Conservation (phyloP, 2,888 invertebrate genomes). For the Crossocerus cetratus region DNA sequence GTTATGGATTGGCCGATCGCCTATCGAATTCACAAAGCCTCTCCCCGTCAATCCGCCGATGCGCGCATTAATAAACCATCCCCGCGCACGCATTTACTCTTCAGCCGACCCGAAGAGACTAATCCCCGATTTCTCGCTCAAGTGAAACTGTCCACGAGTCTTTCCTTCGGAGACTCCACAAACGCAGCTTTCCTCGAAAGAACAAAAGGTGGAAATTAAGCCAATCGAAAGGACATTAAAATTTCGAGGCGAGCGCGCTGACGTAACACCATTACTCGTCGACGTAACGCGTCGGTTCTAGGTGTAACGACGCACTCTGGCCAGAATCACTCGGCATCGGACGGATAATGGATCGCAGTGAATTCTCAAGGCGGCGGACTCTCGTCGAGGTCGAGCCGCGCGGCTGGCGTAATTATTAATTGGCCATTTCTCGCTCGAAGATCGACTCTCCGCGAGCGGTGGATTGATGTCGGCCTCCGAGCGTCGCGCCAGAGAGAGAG, state of each 20-base stretch:
- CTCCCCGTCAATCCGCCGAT: no score
- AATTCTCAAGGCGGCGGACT: slow-evolving; percentile 1
- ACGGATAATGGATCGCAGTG: neutral
- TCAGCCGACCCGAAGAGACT: no score
- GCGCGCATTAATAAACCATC: no score
- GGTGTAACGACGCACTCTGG: neutral
- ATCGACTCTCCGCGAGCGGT: neutral
- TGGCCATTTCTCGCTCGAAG: slow-evolving; percentile 9
- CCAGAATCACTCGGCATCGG: neutral
- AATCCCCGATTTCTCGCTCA: no score
- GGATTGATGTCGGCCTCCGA: neutral
- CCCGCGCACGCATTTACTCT: no score
- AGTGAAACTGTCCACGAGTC: no score
- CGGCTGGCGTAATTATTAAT: neutral
- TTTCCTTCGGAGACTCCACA: no score
- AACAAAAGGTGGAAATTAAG: no score
- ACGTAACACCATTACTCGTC: neutral
- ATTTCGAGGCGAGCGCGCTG: neutral
- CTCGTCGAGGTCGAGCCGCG: neutral
- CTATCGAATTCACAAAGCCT: no score
- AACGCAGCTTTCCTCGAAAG: no score
- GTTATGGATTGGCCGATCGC: no score
- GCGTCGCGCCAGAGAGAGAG: neutral
- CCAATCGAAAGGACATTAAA: neutral
- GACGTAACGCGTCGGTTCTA: neutral